Percentiles rank a stretch among this genome's conserved stretches.
phyloP scores from a whole-genome alignment of 2,113 vertebrate species.

The Halcyon malimbica region DNA sequence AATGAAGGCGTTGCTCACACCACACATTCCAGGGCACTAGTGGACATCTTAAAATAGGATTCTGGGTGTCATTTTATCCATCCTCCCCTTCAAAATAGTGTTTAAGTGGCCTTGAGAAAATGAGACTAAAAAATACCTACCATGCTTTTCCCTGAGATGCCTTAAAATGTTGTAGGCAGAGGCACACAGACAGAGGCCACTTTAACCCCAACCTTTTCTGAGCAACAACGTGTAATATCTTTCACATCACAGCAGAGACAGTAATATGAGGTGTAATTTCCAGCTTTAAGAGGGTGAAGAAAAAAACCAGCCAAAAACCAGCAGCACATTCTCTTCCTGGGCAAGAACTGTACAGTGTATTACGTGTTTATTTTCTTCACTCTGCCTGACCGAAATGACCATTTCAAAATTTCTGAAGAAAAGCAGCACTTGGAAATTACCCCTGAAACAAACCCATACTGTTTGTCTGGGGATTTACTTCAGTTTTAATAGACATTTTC shows the following conservation, averaged over 20 bases:
- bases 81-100: background rate
- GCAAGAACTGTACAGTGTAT: background rate
- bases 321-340: background rate
- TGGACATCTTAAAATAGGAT: slow-evolving; percentile 43
- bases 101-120: slow-evolving; percentile 56
- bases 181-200: background rate
- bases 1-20: fast-evolving
- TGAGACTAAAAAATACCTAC: slow-evolving; percentile 45
- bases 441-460: background rate
- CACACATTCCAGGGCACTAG: slow-evolving; percentile 26
- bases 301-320: slow-evolving; percentile 2
- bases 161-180: slow-evolving; percentile 24
- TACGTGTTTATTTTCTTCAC: slow-evolving; percentile 11
- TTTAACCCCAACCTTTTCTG: slow-evolving; percentile 27
- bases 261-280: slow-evolving; percentile 47
- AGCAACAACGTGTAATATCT: slow-evolving; percentile 46
- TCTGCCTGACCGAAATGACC: background rate
- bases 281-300: slow-evolving; percentile 7
- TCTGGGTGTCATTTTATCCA: background rate
- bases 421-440: background rate
- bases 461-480: background rate
- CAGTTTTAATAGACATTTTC: background rate
- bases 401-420: background rate
- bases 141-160: background rate
- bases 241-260: slow-evolving; percentile 40